Evolutionary conservation across 2,113 vertebrate species (phyloP).

Genomic region (Syrrhaptes paradoxus): DNA sequence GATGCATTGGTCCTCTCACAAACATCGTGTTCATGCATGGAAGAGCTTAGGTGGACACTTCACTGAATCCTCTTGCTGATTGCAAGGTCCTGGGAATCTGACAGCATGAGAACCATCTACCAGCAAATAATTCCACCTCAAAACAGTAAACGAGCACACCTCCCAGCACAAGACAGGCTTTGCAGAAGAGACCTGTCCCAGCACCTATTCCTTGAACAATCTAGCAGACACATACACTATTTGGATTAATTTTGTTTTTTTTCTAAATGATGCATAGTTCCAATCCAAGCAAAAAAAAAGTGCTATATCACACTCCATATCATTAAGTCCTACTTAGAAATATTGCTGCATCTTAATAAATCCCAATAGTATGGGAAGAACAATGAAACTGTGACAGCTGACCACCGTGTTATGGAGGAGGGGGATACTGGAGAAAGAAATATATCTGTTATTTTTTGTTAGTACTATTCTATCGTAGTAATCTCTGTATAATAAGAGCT

Average conservation of each 20-base stretch:
- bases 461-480: background rate
- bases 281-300: background rate
- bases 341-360: background rate
- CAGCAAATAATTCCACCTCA: background rate
- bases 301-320: background rate
- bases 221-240: accelerated
- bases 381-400: background rate
- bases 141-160: background rate
- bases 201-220: background rate
- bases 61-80: background rate
- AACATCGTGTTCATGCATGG: background rate
- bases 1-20: background rate
- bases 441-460: background rate
- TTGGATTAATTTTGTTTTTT: background rate
- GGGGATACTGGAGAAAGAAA: background rate
- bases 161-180: background rate
- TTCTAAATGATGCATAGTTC: background rate
- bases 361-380: background rate
- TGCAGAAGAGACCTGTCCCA: background rate
- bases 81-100: background rate
- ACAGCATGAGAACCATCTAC: background rate
- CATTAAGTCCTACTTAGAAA: background rate
- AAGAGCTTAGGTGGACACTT: background rate
- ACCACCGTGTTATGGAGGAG: background rate
- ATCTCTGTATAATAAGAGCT: background rate